Evolutionary conservation across 1,140 invertebrate species (phyloP), one percentile per base, ranked within the genome.

Genomic region (Rhynchophorus ferrugineus): DNA sequence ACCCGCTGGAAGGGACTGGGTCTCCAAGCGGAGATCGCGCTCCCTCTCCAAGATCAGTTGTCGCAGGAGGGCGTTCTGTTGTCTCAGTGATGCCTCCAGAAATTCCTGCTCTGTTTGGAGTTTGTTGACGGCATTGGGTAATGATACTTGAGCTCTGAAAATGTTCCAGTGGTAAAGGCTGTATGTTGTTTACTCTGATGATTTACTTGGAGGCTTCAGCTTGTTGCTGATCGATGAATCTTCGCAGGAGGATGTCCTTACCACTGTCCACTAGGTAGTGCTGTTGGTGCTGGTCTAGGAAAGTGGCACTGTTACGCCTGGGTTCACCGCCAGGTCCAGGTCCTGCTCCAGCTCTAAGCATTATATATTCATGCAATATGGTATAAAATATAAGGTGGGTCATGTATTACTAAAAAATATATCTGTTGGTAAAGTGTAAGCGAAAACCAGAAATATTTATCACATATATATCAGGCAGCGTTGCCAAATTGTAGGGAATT

Each of bases 171-270:
- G n/a, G n/a, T n/a, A n/a, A n/a, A n/a, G n/a, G n/a, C n/a, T n/a
- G n/a, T n/a, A n/a, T n/a, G n/a, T n/a, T n/a, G n/a, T n/a, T n/a
- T n/a, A n/a, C n/a, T n/a, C n/a, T n/a, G n/a, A n/a, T 64, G 56
- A 29, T 2, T 13, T 71, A 54, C 43, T 64, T 14, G 62, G 60
- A 43, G 49, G 67, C 38, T 70, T 62, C 62, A 5, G 69, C 53
- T 45, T 75, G 75, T 64, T 89, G 85, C 71, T 89, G 86, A 59
- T 87, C 81, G 50, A 90, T 90, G 63, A 87, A 89, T 42, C 87
- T 72, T 60, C 81, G 76, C 76, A 89, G 80, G 3, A 90, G 70
- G 57, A 87, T 81, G 65, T 89, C 83, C 71, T 90, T 90, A 0
- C 87, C 87, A 53, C 79, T 81, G 57, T 82, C 79, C 14, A 78